Base-by-base conservation (phyloP, 2,888 invertebrate genomes). In the Malthinus seriepunctatus region DNA sequence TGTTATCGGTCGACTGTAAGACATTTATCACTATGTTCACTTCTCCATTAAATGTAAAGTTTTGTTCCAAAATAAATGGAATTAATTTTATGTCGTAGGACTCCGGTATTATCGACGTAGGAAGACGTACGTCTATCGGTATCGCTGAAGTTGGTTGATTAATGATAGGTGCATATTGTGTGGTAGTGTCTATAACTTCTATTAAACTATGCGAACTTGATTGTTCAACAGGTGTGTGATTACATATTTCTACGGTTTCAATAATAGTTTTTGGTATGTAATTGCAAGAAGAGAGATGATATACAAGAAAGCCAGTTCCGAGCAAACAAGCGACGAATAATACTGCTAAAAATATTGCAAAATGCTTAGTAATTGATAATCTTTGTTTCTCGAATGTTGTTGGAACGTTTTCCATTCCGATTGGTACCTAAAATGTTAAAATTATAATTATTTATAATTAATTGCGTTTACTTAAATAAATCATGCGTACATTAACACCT, bases 41-140 rank as follows among this genome's bases (percentile, higher is more conserved):
- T 76, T 85, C 85, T 37, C 93, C 93, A 62, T 86, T 81, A 72
- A 92, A 92, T 9, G 89, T 91, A 67, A 92, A 93, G 73, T 92
- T 92, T 1, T 87, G 86, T 71, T 86, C 87, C 70, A 80, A 81
- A 56, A 93, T 83, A 68, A 88, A 88, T 0, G 93, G 93, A 37
- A 87, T 84, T 56, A 93, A 78, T 63, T 85, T 83, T 3, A 93
- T 76, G 61, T 85, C 83, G 71, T 93, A 93, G 31, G 83, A 84
- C 39, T 88, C 80, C 1, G 93, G 93, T 49, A 82, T 77, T 0
- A 92, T 79, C 38, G 86, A 81, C 52, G 78, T 83, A 0, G 93
- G 91, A 58, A 93, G 76, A 67, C 92, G 83, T 1, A 91, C 86
- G 71, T 90, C 84, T 45, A 50, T 11, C 8, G 54, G 32, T 31